Conservation (phyloP, 2,113 vertebrate genomes). For the Dolichallabes microphthalmus region DNA sequence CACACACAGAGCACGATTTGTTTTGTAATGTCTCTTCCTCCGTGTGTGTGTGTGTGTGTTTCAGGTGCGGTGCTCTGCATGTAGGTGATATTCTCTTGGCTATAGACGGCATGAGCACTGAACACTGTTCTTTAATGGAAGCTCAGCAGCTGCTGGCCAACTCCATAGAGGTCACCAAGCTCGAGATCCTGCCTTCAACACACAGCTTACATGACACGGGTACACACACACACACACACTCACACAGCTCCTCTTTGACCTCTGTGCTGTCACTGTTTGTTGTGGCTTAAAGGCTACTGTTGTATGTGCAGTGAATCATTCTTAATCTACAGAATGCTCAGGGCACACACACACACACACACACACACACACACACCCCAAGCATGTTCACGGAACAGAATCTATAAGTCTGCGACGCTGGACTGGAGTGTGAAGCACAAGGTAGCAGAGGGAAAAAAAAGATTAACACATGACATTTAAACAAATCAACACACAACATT, state of each 20-base stretch:
- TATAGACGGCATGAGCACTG: conserved; percentile 90
- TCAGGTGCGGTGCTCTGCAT: conserved; percentile 86
- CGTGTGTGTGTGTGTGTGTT: conserved; percentile 4
- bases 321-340: conserved; percentile 28
- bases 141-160: conserved; percentile 89
- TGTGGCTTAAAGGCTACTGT: conserved; percentile 52
- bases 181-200: conserved; percentile 89
- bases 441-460: no score
- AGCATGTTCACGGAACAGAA: background rate
- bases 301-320: conserved; percentile 55
- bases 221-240: conserved; percentile 23
- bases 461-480: no score
- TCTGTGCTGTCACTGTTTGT: conserved; percentile 40
- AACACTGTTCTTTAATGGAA: conserved; percentile 90
- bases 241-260: conserved; percentile 33
- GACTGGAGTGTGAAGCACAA: no score
- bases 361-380: conserved; percentile 33
- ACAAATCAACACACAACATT: no score
- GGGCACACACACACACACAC: conserved; percentile 41
- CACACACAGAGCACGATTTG: background rate
- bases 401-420: background rate
- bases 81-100: conserved; percentile 88
- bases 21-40: background rate
- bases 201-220: conserved; percentile 58
- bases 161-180: conserved; percentile 79